These are phyloP conservation scores for Kuschelorhynchus macadamiae DNA, from an alignment of 2,888 invertebrate species.

Conservation along the genomic window DNA sequence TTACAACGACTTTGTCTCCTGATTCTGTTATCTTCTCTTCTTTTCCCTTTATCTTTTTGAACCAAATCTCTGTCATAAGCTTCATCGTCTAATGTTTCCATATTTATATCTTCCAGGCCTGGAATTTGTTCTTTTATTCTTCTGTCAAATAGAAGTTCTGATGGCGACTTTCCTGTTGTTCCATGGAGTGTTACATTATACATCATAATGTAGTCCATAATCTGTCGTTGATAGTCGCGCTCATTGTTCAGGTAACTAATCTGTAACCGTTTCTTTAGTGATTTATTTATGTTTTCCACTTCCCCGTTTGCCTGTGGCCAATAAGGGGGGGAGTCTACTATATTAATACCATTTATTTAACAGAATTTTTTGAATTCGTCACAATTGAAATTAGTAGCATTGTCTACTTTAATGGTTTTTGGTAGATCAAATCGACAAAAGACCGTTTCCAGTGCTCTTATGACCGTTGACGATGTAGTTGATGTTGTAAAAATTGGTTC, in stretches of 20 bases:
- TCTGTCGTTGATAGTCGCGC: conserved; percentile 45
- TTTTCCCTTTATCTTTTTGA: no score
- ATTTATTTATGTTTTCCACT: conserved; percentile 56
- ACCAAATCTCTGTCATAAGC: no score
- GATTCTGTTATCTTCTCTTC: no score
- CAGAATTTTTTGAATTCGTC: conserved; percentile 45
- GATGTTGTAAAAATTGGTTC: no score
- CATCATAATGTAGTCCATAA: conserved; percentile 50
- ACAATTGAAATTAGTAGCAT: conserved; percentile 40
- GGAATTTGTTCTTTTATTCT: no score
- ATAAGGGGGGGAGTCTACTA: conserved; percentile 43
- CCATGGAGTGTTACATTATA: conserved; percentile 54
- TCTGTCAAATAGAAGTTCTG: conserved; percentile 29
- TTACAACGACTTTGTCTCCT: no score
- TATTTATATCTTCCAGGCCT: no score
- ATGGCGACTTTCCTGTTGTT: conserved; percentile 55
- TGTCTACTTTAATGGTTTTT: neutral
- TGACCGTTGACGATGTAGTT: no score
- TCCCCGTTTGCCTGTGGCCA: conserved; percentile 57
- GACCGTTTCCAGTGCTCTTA: no score
- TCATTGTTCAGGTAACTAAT: conserved; percentile 8
- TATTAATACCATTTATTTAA: conserved; percentile 24
- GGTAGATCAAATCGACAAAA: no score
- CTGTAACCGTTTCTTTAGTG: conserved; percentile 53
- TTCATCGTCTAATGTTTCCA: no score